Evolutionary conservation across 2,888 invertebrate species (phyloP).

Genomic region (Limnephilus auricula): DNA sequence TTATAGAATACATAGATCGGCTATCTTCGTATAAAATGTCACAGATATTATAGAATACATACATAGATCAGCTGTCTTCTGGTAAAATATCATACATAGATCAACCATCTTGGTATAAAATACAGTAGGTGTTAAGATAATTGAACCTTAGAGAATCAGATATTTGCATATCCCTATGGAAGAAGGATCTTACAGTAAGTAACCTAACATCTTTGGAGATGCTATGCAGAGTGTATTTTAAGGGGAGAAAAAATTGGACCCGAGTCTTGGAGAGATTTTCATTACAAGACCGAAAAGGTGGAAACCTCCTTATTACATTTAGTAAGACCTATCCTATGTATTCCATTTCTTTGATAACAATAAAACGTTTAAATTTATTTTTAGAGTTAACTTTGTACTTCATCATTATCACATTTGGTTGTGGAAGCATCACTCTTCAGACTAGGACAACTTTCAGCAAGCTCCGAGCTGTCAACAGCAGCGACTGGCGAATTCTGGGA

Average conservation of each 20-base stretch:
- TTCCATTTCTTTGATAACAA: not conserved
- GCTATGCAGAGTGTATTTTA: not conserved
- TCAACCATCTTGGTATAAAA: not conserved
- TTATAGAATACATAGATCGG: no score
- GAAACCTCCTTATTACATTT: not conserved
- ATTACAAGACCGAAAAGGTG: not conserved
- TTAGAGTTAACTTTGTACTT: conserved; percentile 33
- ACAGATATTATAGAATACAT: not conserved
- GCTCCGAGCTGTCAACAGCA: not conserved
- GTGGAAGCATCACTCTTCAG: not conserved
- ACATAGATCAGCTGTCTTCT: no score
- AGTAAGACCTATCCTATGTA: not conserved
- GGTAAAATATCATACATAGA: no score
- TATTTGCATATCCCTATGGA: no score
- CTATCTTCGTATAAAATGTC: not conserved
- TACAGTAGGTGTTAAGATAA: no score
- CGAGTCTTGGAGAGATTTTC: not conserved
- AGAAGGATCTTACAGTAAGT: not conserved
- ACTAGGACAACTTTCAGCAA: not conserved
- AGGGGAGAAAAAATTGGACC: not conserved
- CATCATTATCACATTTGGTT: not conserved
- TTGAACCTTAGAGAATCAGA: no score
- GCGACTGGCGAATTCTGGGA: not conserved
- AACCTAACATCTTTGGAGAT: not conserved
- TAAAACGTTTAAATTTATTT: not conserved